A percentile compares a stretch with the other conserved stretches of the same genome.
phyloP scores from a whole-genome alignment of 2,888 invertebrate species.

The Hydriomena furcata region DNA sequence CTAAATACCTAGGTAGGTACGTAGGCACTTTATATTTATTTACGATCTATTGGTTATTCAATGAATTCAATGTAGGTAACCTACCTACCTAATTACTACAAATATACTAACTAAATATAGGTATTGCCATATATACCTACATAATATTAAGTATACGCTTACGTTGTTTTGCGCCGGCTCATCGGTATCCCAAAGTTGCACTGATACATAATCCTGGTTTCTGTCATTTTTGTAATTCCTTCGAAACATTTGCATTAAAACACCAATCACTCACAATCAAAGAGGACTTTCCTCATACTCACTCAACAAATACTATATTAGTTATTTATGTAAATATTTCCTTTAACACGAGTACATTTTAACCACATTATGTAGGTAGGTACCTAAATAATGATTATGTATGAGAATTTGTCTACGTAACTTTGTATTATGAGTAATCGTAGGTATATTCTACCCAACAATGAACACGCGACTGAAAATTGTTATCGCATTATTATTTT shows the following conservation, averaged over 20 bases:
- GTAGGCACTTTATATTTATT: too few relatives aligned
- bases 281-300: constrained; percentile 27
- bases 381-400: too few relatives aligned
- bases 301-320: background rate
- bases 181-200: constrained; percentile 57
- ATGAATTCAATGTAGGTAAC: too few relatives aligned
- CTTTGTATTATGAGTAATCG: too few relatives aligned
- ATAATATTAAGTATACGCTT: too few relatives aligned
- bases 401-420: too few relatives aligned
- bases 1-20: too few relatives aligned
- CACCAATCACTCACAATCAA: constrained; percentile 26
- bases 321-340: background rate
- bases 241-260: constrained; percentile 59
- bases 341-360: too few relatives aligned
- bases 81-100: too few relatives aligned
- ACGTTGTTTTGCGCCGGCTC: constrained; percentile 34
- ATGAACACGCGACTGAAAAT: constrained; percentile 5
- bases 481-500: constrained; percentile 1
- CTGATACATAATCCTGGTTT: constrained; percentile 52
- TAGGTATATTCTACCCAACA: background rate
- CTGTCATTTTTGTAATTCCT: constrained; percentile 55
- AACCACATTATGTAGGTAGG: too few relatives aligned
- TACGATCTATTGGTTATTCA: too few relatives aligned
- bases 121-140: background rate
- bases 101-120: too few relatives aligned